Percentiles rank a stretch among this genome's conserved stretches.
These are phyloP conservation scores for Drosophila barbarae DNA, from an alignment of 2,888 invertebrate species.

Conservation along the genomic window DNA sequence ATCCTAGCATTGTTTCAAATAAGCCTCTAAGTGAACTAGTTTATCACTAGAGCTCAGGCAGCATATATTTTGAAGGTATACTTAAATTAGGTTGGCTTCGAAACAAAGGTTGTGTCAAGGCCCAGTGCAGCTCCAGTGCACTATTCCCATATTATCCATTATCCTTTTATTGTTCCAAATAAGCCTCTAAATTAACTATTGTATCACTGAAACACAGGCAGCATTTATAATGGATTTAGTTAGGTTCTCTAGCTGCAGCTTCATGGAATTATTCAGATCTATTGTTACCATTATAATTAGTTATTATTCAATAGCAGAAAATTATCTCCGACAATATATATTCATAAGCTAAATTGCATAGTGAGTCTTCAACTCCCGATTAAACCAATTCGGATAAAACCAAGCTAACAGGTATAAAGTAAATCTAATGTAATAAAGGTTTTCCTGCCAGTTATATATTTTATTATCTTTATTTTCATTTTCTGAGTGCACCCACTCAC, in stretches of 20 bases:
- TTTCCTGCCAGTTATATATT: neutral
- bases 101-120: neutral
- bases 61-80: no score
- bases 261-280: neutral
- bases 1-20: neutral
- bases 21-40: neutral
- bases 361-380: no score
- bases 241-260: neutral
- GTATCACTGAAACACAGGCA: no score
- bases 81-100: neutral
- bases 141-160: neutral
- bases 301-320: neutral
- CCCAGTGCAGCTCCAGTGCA: neutral
- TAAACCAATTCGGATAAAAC: neutral
- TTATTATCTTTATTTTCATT: constrained; percentile 11
- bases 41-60: neutral
- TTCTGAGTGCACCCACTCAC: constrained; percentile 28
- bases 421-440: no score
- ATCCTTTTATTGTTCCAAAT: no score
- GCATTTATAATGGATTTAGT: no score
- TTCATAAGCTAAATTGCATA: neutral
- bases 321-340: neutral
- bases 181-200: no score
- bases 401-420: neutral
- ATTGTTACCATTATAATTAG: neutral